These are phyloP conservation scores for Drosophila repleta DNA, from an alignment of 1,140 invertebrate species.

Conservation along the genomic window DNA sequence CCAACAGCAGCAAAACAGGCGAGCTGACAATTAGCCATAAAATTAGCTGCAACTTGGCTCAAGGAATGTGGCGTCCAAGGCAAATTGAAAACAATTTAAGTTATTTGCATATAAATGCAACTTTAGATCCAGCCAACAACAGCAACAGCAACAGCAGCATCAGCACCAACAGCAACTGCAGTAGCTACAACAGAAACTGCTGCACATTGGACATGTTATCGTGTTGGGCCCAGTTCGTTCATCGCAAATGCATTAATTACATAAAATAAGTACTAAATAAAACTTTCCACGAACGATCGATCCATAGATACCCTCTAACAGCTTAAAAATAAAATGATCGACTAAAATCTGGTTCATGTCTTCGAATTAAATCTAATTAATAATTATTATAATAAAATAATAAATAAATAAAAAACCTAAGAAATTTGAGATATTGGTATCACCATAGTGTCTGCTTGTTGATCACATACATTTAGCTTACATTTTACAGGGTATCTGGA, in stretches of 20 bases:
- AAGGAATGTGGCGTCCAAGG: slow-evolving; percentile 66
- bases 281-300: neutral
- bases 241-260: slow-evolving; percentile 44
- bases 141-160: slow-evolving; percentile 14
- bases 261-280: slow-evolving; percentile 15
- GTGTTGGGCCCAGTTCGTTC: slow-evolving; percentile 42
- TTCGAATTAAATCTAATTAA: too few species aligned
- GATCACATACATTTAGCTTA: neutral
- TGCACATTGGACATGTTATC: slow-evolving; percentile 40
- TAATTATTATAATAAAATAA: too few species aligned
- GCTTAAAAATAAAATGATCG: too few species aligned
- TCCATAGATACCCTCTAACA: neutral
- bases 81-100: slow-evolving; percentile 82
- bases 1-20: slow-evolving; percentile 31
- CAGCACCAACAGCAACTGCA: slow-evolving; percentile 15
- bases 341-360: too few species aligned
- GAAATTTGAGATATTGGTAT: too few species aligned
- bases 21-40: slow-evolving; percentile 78
- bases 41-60: slow-evolving; percentile 74
- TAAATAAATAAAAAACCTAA: too few species aligned
- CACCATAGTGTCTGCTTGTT: too few species aligned
- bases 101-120: slow-evolving; percentile 82
- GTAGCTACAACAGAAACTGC: slow-evolving; percentile 23
- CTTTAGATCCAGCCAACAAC: slow-evolving; percentile 58
- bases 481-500: slow-evolving; percentile 22